Base-by-base conservation (phyloP, 2,797 vertebrate genomes). In the Carapus acus region DNA sequence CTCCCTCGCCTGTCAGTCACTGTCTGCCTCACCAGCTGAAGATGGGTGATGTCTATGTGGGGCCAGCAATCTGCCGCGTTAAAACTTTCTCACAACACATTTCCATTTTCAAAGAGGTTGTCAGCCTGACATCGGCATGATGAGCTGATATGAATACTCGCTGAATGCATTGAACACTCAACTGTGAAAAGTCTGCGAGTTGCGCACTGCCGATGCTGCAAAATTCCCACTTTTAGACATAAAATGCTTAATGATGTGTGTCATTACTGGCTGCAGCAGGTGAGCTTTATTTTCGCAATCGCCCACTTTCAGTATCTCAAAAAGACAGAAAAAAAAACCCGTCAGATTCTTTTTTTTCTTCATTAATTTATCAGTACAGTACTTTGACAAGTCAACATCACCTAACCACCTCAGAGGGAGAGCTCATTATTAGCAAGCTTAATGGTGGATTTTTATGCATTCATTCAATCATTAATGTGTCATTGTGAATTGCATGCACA, bases 211-310 rank as follows among this genome's bases (percentile, higher is more conserved):
- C 77, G 33, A 27, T 21, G 34, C 54, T 20, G 54, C 41, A 62
- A 67, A 57, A 69, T 62, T 58, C 50, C 29, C 45, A 39, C 43
- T 65, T 65, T 49, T 16, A 43, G 43, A 19, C 66, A 64, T 66
- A 54, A 53, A 59, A 61, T 59, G 63, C 33, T 78, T 41, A 73
- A 77, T 76, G 70, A 81, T 72, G 71, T 43, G 76, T 76, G 64
- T 52, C 42, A 49, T 56, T 15, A 13, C 45, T 55, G 27, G 9
- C 45, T 38, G 48, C 31, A 7, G 9, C 8, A 33, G 31, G 9
- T 8, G 31, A 7, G 31, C 8, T 33, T 33, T 33, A 33, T 13
- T 13, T 13, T 33, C 31, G 9, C 31, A 33, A 9, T 33, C 31
- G 3, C 31, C 14, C n/a, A n/a, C 2, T 33, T 33, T 13, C 31